Evolutionary conservation across 2,888 invertebrate genomes (phyloP).

Genomic region (Rhamphomyia laevipes): DNA sequence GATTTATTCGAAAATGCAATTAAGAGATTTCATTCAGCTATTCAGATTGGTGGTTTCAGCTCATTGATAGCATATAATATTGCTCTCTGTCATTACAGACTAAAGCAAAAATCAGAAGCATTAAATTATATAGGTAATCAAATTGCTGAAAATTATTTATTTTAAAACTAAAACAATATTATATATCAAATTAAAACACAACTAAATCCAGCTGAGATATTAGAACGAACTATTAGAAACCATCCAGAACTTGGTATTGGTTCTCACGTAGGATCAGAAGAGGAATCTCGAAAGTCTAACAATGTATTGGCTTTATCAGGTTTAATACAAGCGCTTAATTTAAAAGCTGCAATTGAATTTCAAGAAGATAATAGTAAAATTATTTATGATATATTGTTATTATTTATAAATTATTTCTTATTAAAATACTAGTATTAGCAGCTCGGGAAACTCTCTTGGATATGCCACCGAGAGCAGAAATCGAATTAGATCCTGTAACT

Average conservation of each 20-base stretch:
- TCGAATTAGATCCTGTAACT: slow-evolving; percentile 94
- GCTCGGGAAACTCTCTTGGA: slow-evolving; percentile 78
- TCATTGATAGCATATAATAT: slow-evolving; percentile 91
- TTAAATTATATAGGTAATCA: slow-evolving; percentile 75
- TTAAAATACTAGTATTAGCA: slow-evolving; percentile 51
- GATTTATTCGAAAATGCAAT: slow-evolving; percentile 82
- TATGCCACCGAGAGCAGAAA: slow-evolving; percentile 88
- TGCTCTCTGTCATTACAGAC: slow-evolving; percentile 84
- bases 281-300: slow-evolving; percentile 27
- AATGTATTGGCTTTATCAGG: slow-evolving; percentile 81
- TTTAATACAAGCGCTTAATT: slow-evolving; percentile 93
- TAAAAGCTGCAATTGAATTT: slow-evolving; percentile 97
- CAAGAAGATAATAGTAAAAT: slow-evolving; percentile 68
- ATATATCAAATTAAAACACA: slow-evolving; percentile 16
- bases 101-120: slow-evolving; percentile 88
- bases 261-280: slow-evolving; percentile 73
- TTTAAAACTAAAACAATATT: slow-evolving; percentile 12
- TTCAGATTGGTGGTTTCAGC: slow-evolving; percentile 80
- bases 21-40: slow-evolving; percentile 74
- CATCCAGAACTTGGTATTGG: slow-evolving; percentile 97
- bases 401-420: neutral
- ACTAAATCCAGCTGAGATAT: slow-evolving; percentile 53
- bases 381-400: neutral
- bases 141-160: slow-evolving; percentile 2
- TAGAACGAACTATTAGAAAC: slow-evolving; percentile 89